These are phyloP conservation scores for Epizoanthus stellaris DNA, from an alignment of 92 coral and sea anemone species.

Conservation along the genomic window DNA sequence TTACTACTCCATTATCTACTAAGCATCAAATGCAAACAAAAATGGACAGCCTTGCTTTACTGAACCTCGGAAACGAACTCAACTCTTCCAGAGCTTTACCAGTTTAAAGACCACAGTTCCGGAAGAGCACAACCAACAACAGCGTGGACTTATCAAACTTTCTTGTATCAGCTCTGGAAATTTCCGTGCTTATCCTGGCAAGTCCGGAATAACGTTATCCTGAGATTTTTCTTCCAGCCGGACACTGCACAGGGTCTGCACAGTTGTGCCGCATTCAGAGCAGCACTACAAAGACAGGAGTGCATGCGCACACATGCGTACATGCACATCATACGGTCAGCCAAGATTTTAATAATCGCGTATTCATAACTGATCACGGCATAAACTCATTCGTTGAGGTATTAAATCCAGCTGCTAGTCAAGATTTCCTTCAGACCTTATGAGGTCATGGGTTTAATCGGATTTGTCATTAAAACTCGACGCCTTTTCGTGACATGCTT, in stretches of 20 bases:
- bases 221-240: background rate
- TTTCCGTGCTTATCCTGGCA: background rate
- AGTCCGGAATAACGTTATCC: background rate
- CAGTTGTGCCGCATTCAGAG: background rate
- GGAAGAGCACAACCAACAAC: background rate
- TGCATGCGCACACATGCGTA: background rate
- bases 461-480: slow-evolving; percentile 4
- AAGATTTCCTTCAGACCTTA: background rate
- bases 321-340: background rate
- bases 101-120: background rate
- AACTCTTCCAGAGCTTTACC: background rate
- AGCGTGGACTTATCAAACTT: background rate
- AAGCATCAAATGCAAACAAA: background rate
- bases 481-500: background rate
- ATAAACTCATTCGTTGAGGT: background rate
- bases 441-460: background rate
- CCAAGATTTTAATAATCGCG: background rate
- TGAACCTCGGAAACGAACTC: background rate
- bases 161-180: slow-evolving; percentile 5
- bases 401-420: slow-evolving; percentile 7
- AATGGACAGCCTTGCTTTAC: background rate
- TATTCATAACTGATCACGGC: background rate
- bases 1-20: background rate
- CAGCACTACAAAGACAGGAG: too few relatives aligned
- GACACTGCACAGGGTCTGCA: background rate